These are phyloP conservation scores for Dendronephthya gigantea DNA, from an alignment of 64 coral and sea anemone genomes.

Conservation along the genomic window DNA sequence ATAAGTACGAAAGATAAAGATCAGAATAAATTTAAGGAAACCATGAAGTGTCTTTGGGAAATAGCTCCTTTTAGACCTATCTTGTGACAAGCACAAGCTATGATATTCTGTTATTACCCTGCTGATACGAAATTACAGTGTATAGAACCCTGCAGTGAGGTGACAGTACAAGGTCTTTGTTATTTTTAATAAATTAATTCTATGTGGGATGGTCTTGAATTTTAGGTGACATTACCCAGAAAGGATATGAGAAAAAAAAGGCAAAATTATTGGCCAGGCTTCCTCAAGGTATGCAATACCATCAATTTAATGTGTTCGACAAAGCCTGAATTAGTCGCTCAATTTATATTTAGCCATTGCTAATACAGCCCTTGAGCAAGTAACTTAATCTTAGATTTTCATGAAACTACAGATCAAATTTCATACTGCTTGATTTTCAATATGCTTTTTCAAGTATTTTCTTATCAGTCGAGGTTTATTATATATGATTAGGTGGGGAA, in stretches of 20 bases:
- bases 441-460: too few relatives aligned
- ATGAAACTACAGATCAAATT: too few relatives aligned
- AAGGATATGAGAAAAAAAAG: slow-evolving; percentile 99
- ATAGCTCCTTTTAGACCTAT: too few relatives aligned
- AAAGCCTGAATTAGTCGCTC: too few relatives aligned
- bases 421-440: too few relatives aligned
- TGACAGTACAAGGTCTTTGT: neutral
- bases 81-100: neutral
- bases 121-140: neutral
- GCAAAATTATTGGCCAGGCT: slow-evolving; percentile 61
- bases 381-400: too few relatives aligned
- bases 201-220: neutral
- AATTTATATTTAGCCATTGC: too few relatives aligned
- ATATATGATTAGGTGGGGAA: too few relatives aligned
- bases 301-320: neutral
- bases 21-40: neutral
- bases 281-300: slow-evolving; percentile 2
- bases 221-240: slow-evolving; percentile 94
- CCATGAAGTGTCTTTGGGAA: too few relatives aligned
- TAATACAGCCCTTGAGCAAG: too few relatives aligned
- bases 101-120: neutral
- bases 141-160: neutral
- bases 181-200: neutral
- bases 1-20: neutral
- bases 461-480: too few relatives aligned